A percentile compares a stretch with the other conserved stretches of the same genome.
phyloP scores from a whole-genome alignment of 64 coral and sea anemone genomes.

The Montipora cactus region DNA sequence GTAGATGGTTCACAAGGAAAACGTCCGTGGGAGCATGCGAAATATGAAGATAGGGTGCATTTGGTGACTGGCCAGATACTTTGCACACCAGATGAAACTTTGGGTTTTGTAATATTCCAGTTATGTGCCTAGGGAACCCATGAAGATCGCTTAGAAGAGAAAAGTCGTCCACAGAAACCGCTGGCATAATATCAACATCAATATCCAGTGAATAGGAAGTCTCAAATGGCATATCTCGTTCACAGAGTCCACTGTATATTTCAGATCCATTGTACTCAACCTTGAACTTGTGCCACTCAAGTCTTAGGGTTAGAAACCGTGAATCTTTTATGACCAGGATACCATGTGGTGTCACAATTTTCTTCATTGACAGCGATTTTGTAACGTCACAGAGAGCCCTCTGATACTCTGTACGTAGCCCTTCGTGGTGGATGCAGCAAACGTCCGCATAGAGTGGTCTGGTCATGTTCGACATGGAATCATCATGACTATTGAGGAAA shows the following conservation, averaged over 20 bases:
- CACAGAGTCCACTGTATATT: conserved; percentile 26
- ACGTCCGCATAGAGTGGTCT: not conserved
- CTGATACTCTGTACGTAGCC: not conserved
- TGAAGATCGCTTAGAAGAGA: conserved; percentile 28
- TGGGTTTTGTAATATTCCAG: conserved; percentile 12
- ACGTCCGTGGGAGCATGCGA: conserved; percentile 39
- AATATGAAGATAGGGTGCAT: conserved; percentile 42
- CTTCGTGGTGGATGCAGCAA: conserved; percentile 41
- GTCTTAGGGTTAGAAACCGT: conserved; percentile 3
- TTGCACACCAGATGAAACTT: conserved; percentile 53
- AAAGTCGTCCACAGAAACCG: conserved; percentile 34
- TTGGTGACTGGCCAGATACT: conserved; percentile 21
- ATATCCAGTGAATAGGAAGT: conserved; percentile 27
- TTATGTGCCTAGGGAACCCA: conserved; percentile 15
- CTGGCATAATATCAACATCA: conserved; percentile 56
- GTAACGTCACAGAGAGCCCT: not conserved
- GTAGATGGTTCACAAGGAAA: conserved; percentile 14
- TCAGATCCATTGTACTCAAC: conserved; percentile 23
- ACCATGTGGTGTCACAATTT: conserved; percentile 39
- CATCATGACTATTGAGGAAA: conserved; percentile 15
- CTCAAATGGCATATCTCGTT: not conserved
- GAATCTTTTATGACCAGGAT: conserved; percentile 7
- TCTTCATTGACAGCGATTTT: conserved; percentile 12
- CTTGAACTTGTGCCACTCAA: conserved; percentile 51
- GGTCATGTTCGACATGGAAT: not conserved